Evolutionary conservation across 2,797 vertebrate genomes (phyloP).

Genomic region (Phaenicophaeus curvirostris): DNA sequence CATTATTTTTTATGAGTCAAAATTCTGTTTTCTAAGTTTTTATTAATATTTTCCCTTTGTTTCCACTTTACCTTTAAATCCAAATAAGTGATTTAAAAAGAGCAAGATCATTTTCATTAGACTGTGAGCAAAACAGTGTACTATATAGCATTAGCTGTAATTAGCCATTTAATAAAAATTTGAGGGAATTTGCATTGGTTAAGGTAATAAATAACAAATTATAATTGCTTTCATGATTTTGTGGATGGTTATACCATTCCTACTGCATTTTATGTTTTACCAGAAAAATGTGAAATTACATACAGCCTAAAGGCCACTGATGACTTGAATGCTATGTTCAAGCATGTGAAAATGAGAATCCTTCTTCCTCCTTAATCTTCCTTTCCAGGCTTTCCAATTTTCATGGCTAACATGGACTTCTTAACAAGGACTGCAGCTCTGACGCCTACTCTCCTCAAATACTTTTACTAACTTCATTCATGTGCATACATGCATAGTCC

Average conservation of each 20-base stretch:
- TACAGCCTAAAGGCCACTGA: background rate
- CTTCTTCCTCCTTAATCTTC: background rate
- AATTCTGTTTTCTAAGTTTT: background rate
- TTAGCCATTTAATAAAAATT: constrained; percentile 12
- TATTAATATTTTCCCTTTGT: background rate
- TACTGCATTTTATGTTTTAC: background rate
- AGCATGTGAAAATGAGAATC: background rate
- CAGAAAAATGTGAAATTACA: background rate
- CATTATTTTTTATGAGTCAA: background rate
- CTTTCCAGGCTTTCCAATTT: background rate
- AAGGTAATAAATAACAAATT: background rate
- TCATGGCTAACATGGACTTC: background rate
- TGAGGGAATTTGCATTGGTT: too few species aligned
- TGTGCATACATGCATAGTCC: background rate
- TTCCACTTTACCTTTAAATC: background rate
- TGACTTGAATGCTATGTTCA: background rate
- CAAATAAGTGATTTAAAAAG: background rate
- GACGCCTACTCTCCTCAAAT: background rate
- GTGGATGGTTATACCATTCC: background rate
- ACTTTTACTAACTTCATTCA: background rate
- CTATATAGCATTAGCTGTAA: background rate
- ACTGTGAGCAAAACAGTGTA: background rate
- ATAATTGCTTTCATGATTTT: background rate
- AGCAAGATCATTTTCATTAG: background rate
- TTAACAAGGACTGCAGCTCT: background rate